phyloP scores from a whole-genome alignment of 2,113 vertebrate species.

The Calidris pygmaea region DNA sequence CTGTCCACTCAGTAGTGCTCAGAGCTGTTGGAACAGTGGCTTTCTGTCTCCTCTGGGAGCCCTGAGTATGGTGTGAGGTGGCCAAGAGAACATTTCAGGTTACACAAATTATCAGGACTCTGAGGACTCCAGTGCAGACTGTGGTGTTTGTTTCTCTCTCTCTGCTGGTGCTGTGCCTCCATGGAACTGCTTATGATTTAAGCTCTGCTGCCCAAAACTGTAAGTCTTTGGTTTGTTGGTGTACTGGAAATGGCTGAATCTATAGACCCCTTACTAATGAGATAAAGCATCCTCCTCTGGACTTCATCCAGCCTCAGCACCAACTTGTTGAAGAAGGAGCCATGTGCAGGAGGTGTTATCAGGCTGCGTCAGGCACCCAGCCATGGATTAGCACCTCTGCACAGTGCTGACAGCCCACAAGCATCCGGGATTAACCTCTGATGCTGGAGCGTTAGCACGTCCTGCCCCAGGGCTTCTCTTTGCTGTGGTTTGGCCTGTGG shows the following conservation, averaged over 20 bases:
- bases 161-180: neutral
- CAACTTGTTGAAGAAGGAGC: neutral
- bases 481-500: neutral
- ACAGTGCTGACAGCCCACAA: neutral
- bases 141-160: neutral
- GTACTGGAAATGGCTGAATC: neutral
- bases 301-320: neutral
- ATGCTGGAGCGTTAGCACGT: neutral
- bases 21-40: neutral
- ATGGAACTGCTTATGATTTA: neutral
- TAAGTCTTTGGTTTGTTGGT: neutral
- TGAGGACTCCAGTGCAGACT: neutral
- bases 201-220: neutral
- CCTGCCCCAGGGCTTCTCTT: neutral
- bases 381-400: constrained; percentile 22
- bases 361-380: neutral
- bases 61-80: neutral
- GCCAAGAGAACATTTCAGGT: neutral
- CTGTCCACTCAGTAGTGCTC: neutral
- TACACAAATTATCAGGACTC: neutral
- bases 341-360: neutral
- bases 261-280: neutral
- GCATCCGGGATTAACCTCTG: constrained; percentile 3
- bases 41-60: neutral
- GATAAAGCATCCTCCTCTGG: neutral